A percentile compares a stretch with the other conserved stretches of the same genome.
phyloP scores from a whole-genome alignment of 2,113 vertebrate genomes.

The Balaeniceps rex region DNA sequence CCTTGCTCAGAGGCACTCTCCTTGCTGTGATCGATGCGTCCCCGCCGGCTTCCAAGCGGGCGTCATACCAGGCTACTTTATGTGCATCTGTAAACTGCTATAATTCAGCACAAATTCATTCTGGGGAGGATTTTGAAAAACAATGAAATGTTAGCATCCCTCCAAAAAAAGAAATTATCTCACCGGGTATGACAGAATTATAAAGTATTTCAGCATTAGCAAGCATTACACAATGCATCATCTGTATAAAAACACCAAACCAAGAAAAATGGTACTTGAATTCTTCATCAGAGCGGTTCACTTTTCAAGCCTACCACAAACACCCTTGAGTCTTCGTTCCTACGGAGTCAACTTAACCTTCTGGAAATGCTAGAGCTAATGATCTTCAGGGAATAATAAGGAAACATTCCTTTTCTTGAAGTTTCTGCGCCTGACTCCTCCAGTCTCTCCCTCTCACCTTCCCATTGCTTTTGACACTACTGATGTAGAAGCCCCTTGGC shows the following conservation, averaged over 20 bases:
- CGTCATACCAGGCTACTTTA: background rate
- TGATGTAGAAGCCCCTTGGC: no score
- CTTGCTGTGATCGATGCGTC: background rate
- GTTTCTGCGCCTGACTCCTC: background rate
- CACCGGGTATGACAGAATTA: background rate
- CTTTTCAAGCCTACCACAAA: background rate
- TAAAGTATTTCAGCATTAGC: background rate
- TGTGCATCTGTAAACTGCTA: background rate
- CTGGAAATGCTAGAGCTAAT: background rate
- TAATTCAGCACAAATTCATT: background rate
- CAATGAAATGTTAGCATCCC: background rate
- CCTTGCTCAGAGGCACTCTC: background rate
- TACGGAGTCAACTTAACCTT: background rate
- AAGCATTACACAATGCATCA: background rate
- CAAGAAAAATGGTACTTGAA: background rate
- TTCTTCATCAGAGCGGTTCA: background rate
- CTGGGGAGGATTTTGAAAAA: background rate
- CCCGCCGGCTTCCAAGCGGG: background rate
- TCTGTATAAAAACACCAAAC: background rate
- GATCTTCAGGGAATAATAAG: background rate
- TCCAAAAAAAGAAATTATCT: background rate
- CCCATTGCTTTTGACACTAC: rapidly evolving
- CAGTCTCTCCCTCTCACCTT: background rate
- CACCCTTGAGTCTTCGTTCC: background rate
- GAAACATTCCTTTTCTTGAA: background rate